A percentile compares a stretch with the other conserved stretches of the same genome.
phyloP scores from a whole-genome alignment of 2,113 vertebrate species.

The Bucco capensis region DNA sequence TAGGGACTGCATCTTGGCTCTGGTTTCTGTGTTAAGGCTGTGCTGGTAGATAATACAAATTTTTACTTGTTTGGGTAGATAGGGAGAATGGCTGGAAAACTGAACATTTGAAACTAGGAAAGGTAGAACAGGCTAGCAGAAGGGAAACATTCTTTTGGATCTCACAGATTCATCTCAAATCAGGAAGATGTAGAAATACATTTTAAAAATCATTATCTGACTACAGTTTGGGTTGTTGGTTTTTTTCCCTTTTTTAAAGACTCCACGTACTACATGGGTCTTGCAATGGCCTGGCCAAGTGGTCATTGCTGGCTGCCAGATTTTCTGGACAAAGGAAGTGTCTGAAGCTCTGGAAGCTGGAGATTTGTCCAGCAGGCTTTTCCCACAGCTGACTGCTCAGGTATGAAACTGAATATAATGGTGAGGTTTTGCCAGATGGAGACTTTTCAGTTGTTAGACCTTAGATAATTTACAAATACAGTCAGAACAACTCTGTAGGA shows the following conservation, averaged over 20 bases:
- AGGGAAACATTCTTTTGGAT: background rate
- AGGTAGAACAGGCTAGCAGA: background rate
- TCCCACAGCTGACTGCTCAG: conserved; percentile 83
- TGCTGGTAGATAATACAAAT: background rate
- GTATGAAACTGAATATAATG: conserved; percentile 52
- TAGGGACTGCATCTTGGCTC: background rate
- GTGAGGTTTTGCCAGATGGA: background rate
- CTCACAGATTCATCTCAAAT: background rate
- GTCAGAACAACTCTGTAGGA: background rate
- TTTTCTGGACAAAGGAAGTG: conserved; percentile 89
- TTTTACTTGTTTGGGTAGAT: background rate
- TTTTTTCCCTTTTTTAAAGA: conserved; percentile 42
- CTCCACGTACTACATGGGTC: conserved; percentile 81
- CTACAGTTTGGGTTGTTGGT: background rate
- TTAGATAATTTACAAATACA: background rate
- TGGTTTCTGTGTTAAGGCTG: background rate
- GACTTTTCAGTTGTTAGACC: background rate
- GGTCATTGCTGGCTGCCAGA: conserved; percentile 91
- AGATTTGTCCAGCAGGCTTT: conserved; percentile 75
- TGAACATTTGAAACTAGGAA: background rate
- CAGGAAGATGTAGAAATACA: background rate
- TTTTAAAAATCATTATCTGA: background rate
- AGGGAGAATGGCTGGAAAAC: background rate
- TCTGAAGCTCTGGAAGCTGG: conserved; percentile 81
- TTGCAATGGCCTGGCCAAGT: conserved; percentile 93